Evolutionary conservation across 2,797 vertebrate genomes (phyloP).

Genomic region (Gymnoscopelus microlampas): DNA sequence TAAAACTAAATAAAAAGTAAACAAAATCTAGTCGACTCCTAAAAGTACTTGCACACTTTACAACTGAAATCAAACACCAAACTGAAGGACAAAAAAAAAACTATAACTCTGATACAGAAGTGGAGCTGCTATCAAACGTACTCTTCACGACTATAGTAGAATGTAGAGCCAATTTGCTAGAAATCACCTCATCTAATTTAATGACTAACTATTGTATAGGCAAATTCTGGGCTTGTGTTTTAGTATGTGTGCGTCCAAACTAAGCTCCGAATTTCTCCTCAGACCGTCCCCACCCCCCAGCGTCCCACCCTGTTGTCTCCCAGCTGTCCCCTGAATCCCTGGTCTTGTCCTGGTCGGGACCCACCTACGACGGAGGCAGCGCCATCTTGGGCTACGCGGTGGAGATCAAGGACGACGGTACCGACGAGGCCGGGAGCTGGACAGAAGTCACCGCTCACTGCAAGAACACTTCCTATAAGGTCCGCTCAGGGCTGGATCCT

Average conservation of each 20-base stretch:
- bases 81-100: no score
- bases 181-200: no score
- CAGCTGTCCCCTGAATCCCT: slow-evolving; percentile 74
- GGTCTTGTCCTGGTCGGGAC: slow-evolving; percentile 84
- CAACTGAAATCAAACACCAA: no score
- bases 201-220: no score
- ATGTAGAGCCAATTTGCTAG: no score
- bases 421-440: slow-evolving; percentile 60
- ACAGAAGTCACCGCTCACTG: slow-evolving; percentile 68
- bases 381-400: slow-evolving; percentile 80
- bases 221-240: no score
- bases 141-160: no score
- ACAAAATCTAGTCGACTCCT: no score
- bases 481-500: slow-evolving; percentile 73
- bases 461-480: slow-evolving; percentile 75
- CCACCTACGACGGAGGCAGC: slow-evolving; percentile 83
- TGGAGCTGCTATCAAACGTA: no score
- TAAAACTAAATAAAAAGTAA: no score
- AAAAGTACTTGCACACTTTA: no score
- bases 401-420: slow-evolving; percentile 65
- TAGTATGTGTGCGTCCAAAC: background rate
- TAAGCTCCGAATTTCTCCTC: slow-evolving; percentile 5
- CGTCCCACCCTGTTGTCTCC: slow-evolving; percentile 78
- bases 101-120: no score
- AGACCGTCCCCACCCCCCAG: slow-evolving; percentile 80